Conservation (phyloP, 1,140 invertebrate species). For the Drosophila pachea region DNA sequence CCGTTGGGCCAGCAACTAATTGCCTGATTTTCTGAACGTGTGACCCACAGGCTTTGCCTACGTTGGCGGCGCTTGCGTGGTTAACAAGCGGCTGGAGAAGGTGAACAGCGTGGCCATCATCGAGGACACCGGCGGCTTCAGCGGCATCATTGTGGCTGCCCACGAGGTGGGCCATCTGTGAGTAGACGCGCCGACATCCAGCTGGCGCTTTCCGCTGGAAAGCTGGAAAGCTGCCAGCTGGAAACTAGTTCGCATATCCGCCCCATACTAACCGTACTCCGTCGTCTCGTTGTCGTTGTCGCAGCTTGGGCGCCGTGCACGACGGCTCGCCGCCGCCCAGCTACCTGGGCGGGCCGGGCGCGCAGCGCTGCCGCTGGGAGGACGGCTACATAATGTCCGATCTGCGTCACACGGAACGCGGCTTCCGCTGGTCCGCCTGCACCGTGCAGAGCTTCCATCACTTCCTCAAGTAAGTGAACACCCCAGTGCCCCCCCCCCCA, state of each 20-base stretch:
- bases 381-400: constrained; percentile 98
- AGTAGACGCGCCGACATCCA: constrained; percentile 80
- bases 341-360: constrained; percentile 96
- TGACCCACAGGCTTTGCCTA: constrained; percentile 91
- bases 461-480: constrained; percentile 90
- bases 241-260: constrained; percentile 68
- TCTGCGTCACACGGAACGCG: constrained; percentile 94
- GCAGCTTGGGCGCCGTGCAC: constrained; percentile 94
- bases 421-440: constrained; percentile 96
- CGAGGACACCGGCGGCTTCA: constrained; percentile 97
- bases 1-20: constrained; percentile 35
- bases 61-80: constrained; percentile 96
- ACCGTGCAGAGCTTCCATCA: constrained; percentile 97
- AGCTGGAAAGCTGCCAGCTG: constrained; percentile 52
- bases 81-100: constrained; percentile 96
- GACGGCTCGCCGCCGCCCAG: constrained; percentile 96
- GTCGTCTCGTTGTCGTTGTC: background rate
- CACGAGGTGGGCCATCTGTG: constrained; percentile 98
- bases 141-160: constrained; percentile 96
- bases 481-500: too few relatives aligned
- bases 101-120: constrained; percentile 98
- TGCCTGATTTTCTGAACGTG: constrained; percentile 47
- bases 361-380: constrained; percentile 96
- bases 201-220: constrained; percentile 8
- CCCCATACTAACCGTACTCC: too few relatives aligned